phyloP scores from a whole-genome alignment of 2,888 invertebrate species.

The Bursaphelenchus okinawaensis region DNA sequence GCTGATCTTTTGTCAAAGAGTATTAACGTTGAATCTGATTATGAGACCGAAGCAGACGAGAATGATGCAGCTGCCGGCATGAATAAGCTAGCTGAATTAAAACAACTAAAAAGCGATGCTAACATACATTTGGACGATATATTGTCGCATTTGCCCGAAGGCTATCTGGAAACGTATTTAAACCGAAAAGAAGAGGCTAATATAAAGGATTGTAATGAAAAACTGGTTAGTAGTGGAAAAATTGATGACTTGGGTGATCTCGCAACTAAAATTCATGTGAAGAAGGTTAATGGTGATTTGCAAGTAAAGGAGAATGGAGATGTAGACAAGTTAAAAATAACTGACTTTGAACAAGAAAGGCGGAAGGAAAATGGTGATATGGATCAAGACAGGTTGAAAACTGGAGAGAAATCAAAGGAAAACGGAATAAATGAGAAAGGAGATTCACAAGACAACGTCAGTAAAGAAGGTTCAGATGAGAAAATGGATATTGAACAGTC shows the following conservation, averaged over 20 bases:
- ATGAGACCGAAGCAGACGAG: slow-evolving; percentile 14
- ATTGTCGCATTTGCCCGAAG: neutral
- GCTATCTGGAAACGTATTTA: neutral
- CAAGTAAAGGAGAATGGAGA: neutral
- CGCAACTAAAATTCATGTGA: too few species aligned
- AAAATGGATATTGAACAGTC: neutral
- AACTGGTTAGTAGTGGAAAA: too few species aligned
- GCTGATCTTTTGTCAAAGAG: slow-evolving; percentile 76
- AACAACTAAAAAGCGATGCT: neutral
- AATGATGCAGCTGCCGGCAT: slow-evolving; percentile 9
- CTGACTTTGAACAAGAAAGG: too few species aligned
- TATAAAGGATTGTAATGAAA: too few species aligned
- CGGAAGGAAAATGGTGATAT: too few species aligned
- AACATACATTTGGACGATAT: neutral
- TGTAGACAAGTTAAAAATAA: too few species aligned
- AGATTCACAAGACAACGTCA: neutral
- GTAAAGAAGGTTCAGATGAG: neutral
- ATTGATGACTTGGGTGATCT: too few species aligned
- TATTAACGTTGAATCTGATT: slow-evolving; percentile 11
- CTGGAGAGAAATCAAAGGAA: too few species aligned
- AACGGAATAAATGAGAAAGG: neutral
- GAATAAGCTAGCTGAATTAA: slow-evolving; percentile 2
- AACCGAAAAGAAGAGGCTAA: too few species aligned
- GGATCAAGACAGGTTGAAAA: too few species aligned
- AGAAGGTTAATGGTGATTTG: neutral